Evolutionary conservation across 2,113 vertebrate species (phyloP).

Genomic region (Lophochroa leadbeateri): DNA sequence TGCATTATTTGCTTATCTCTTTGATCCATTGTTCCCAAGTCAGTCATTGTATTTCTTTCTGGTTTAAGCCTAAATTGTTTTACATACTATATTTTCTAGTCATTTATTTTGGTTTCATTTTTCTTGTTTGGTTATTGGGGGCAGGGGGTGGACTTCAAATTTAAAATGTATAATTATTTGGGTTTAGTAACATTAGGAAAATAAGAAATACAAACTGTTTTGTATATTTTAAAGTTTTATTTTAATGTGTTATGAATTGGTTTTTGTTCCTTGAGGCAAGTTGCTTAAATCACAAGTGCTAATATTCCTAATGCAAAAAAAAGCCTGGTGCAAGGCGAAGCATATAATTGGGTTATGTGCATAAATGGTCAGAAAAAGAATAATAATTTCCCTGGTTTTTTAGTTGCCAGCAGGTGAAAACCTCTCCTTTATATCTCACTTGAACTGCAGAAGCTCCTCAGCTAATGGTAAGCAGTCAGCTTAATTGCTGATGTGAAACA

Average conservation of each 20-base stretch:
- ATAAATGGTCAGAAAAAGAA: constrained; percentile 19
- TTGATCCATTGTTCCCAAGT: constrained; percentile 38
- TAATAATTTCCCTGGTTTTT: not conserved
- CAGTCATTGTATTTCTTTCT: not conserved
- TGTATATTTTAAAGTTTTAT: constrained; percentile 1
- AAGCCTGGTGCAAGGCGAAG: not conserved
- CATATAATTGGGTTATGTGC: not conserved
- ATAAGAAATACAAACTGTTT: not conserved
- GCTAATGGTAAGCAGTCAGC: not conserved
- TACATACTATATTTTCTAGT: constrained; percentile 6
- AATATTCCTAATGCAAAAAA: not conserved
- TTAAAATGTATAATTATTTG: not conserved
- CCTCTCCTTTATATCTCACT: constrained; percentile 22
- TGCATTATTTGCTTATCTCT: constrained; percentile 36
- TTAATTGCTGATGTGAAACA: not conserved
- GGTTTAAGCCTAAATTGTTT: not conserved
- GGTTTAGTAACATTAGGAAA: not conserved
- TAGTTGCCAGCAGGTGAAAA: constrained; percentile 24
- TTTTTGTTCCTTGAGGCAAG: not conserved
- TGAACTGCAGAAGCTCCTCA: constrained; percentile 6
- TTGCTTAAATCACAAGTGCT: constrained; percentile 4
- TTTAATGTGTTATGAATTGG: not conserved
- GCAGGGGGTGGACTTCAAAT: not conserved
- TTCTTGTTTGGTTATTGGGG: not conserved
- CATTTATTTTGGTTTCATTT: not conserved